A percentile compares a stretch with the other conserved stretches of the same genome.
phyloP scores from a whole-genome alignment of 2,888 invertebrate genomes.

The Mechanitis messenoides region DNA sequence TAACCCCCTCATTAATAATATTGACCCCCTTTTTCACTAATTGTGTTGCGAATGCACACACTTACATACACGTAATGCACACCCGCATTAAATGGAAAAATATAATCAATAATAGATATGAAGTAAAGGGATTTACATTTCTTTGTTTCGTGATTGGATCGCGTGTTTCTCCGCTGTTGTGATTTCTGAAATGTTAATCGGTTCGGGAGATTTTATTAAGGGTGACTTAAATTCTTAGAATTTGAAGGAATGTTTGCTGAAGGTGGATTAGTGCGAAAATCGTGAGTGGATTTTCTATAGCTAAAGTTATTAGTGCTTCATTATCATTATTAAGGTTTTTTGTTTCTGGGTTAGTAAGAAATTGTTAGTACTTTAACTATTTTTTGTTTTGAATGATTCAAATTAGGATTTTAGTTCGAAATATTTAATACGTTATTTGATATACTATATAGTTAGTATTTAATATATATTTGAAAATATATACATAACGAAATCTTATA shows the following conservation, averaged over 20 bases:
- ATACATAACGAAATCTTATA: no score
- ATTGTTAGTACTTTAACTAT: conserved; percentile 3
- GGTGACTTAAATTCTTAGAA: conserved; percentile 49
- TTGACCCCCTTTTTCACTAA: conserved; percentile 72
- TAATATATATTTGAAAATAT: no score
- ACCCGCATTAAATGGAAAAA: conserved; percentile 62
- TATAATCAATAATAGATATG: conserved; percentile 49
- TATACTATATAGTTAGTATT: no score
- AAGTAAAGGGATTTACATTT: conserved; percentile 56
- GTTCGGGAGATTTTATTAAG: conserved; percentile 57
- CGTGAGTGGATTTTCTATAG: conserved; percentile 21
- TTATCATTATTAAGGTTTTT: conserved; percentile 13
- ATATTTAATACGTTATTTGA: no score
- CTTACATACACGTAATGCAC: conserved; percentile 41
- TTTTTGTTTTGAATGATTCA: conserved; percentile 5
- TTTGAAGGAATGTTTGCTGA: conserved; percentile 31
- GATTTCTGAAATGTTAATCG: conserved; percentile 70
- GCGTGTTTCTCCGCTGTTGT: conserved; percentile 58
- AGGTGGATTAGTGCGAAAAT: conserved; percentile 27
- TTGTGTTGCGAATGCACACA: conserved; percentile 74
- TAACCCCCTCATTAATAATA: conserved; percentile 74
- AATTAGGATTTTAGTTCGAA: not conserved
- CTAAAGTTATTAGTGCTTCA: conserved; percentile 12
- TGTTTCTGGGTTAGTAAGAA: conserved; percentile 21
- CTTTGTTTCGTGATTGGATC: conserved; percentile 57